These are phyloP conservation scores for Apodemia zela DNA, from an alignment of 2,888 invertebrate genomes.

Conservation along the genomic window DNA sequence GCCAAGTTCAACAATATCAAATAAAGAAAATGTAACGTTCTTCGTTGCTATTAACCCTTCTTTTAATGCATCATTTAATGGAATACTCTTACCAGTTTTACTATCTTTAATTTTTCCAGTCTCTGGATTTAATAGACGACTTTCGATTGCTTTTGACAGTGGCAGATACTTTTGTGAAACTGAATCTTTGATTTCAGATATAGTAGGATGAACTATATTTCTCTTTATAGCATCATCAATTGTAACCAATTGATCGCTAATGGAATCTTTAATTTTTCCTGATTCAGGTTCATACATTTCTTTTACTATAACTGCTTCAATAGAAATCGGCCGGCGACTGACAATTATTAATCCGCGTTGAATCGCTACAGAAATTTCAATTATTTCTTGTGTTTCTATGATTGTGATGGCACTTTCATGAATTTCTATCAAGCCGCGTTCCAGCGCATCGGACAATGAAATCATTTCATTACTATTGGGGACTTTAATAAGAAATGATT, in stretches of 20 bases:
- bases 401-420: constrained; percentile 86
- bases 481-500: constrained; percentile 87
- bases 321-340: constrained; percentile 86
- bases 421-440: constrained; percentile 88
- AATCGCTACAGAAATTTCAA: constrained; percentile 86
- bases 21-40: constrained; percentile 84
- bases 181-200: constrained; percentile 90
- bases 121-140: constrained; percentile 83
- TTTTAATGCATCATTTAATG: constrained; percentile 85
- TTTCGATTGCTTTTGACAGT: constrained; percentile 86
- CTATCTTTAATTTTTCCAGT: constrained; percentile 87
- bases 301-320: constrained; percentile 87
- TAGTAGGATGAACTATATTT: constrained; percentile 89
- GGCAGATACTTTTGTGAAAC: constrained; percentile 85
- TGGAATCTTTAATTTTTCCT: constrained; percentile 85
- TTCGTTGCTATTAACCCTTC: constrained; percentile 86
- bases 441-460: constrained; percentile 89
- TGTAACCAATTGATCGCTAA: constrained; percentile 85
- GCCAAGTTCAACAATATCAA: constrained; percentile 87
- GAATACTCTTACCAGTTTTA: constrained; percentile 84
- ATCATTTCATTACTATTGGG: constrained; percentile 87
- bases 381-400: constrained; percentile 83
- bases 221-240: constrained; percentile 89
- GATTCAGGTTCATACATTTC: constrained; percentile 85
- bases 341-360: constrained; percentile 85